Evolutionary conservation across 92 coral and sea anemone species (phyloP).

Genomic region (Nematostella vectensis): DNA sequence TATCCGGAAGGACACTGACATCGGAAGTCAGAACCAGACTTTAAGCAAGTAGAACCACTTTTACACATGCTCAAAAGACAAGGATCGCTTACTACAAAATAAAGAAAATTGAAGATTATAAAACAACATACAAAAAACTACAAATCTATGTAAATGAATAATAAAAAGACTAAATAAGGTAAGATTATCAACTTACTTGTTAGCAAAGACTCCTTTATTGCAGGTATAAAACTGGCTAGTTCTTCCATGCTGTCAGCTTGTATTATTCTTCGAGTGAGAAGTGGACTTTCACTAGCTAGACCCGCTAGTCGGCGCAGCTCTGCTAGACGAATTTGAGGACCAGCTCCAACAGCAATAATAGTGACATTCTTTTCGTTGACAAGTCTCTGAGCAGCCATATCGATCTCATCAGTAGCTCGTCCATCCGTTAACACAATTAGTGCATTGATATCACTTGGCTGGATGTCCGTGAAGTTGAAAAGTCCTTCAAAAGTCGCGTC

Average conservation of each 20-base stretch:
- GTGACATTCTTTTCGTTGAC: constrained; percentile 19
- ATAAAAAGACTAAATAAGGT: no score
- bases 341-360: constrained; percentile 9
- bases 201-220: neutral
- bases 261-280: neutral
- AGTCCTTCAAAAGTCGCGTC: neutral
- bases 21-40: no score
- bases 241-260: neutral
- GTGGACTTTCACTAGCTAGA: neutral
- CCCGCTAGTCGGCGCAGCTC: neutral
- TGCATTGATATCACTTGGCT: constrained; percentile 5
- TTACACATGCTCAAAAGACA: no score
- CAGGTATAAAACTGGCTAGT: neutral
- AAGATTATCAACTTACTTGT: no score
- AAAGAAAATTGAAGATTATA: no score
- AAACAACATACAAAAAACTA: no score
- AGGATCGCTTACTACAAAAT: no score
- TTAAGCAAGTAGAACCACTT: no score
- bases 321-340: neutral
- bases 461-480: constrained; percentile 10
- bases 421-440: constrained; percentile 16
- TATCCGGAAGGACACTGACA: no score
- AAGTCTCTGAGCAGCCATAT: constrained; percentile 5
- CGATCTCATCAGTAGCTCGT: constrained; percentile 9
- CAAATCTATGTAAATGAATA: no score